A percentile compares a stretch with the other conserved stretches of the same genome.
Conservation (phyloP, 2,113 vertebrate genomes). For the Ibidorhyncha struthersii region DNA sequence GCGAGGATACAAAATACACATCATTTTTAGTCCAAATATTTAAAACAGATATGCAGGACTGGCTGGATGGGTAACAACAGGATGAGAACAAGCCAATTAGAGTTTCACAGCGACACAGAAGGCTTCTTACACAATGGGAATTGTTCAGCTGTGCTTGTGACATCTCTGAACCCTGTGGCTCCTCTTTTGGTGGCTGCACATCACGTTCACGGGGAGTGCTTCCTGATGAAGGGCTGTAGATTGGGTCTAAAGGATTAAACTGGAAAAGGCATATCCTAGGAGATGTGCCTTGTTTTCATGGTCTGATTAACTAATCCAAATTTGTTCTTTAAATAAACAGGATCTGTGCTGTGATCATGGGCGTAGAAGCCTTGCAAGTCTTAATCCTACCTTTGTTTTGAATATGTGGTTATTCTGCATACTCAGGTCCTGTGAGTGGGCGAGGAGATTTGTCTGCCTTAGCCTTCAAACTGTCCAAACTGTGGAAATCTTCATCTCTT, state of each 20-base stretch:
- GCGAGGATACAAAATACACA: neutral
- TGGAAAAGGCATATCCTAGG: neutral
- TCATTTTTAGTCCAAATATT: constrained; percentile 38
- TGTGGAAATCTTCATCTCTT: neutral
- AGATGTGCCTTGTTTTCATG: neutral
- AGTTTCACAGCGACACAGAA: neutral
- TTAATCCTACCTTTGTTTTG: neutral
- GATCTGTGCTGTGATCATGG: neutral
- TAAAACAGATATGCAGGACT: neutral
- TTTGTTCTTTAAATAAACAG: neutral
- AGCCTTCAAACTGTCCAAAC: neutral
- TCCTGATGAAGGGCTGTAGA: neutral
- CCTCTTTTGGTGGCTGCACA: neutral
- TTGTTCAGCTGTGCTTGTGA: neutral
- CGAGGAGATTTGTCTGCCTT: neutral
- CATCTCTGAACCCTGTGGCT: neutral
- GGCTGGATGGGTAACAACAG: neutral
- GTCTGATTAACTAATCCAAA: neutral
- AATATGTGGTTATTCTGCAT: neutral
- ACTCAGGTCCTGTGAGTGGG: neutral
- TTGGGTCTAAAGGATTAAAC: neutral
- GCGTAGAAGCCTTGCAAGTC: neutral
- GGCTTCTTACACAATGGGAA: neutral
- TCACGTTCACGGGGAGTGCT: neutral
- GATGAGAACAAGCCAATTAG: constrained; percentile 17